Evolutionary conservation across 2,797 vertebrate genomes (phyloP), one percentile per base, ranked within the genome.

Genomic region (Cynopterus sphinx): DNA sequence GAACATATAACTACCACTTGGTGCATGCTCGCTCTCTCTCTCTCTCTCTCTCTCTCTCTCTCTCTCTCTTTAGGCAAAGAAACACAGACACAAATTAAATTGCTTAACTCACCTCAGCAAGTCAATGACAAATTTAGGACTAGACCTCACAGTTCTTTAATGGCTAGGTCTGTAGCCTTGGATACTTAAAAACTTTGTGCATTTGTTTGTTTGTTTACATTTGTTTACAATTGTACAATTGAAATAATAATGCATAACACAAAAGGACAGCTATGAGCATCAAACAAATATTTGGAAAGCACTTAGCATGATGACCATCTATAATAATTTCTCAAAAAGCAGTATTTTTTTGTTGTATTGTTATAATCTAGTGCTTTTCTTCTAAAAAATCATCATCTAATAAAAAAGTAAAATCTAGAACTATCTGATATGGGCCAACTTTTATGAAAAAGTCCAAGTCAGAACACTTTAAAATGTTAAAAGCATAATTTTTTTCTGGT

Each of bases 381-480:
- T 85, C 55, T 75, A 74, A 91, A 89, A 43, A 86, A n/a, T n/a
- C 26, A n/a, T 3, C 13, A 3, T 39, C 61, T n/a, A 91, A 73
- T 78, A 68, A 67, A 55, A 91, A 51, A 75, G 0, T 24, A 63
- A 75, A 59, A 84, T 65, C 63, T 65, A 70, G 15, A 93, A 77
- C 9, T 90, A 49, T 84, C 8, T 83, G 49, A 70, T 79, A 41
- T 79, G 36, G 78, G 24, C 21, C 26, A 95, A 70, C 2, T 79
- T 93, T 84, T 79, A 43, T 68, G 12, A 36, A 67, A 85, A 88
- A 51, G n/a, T 65, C 46, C 2, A 75, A 39, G 28, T 88, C 13
- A 59, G 28, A 53, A 95, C 46, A 70, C 26, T 77, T 86, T 49
- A 87, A 96, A 92, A 94, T 82, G 24, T 71, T 86, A 86, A 78